phyloP scores from a whole-genome alignment of 1,140 invertebrate species.

The Yoshiicerus persimilis region DNA sequence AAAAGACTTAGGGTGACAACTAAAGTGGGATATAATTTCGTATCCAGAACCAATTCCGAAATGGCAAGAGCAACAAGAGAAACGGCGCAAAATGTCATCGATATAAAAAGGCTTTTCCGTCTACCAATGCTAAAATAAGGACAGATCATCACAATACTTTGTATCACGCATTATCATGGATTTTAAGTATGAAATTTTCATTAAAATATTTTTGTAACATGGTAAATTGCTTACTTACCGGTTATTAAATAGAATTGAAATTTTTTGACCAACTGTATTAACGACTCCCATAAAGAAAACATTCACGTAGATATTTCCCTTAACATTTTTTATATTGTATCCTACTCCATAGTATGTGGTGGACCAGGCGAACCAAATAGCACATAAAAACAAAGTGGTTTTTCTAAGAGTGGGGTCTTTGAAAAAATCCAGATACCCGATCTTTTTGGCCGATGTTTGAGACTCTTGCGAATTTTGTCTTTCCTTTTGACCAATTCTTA shows the following conservation, averaged over 20 bases:
- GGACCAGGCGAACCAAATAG: conserved; percentile 35
- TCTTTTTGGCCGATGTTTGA: neutral
- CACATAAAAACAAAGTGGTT: conserved; percentile 26
- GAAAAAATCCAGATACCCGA: conserved; percentile 43
- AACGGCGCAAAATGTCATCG: conserved; percentile 28
- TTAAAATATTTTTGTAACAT: too few relatives aligned
- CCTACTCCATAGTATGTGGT: conserved; percentile 42
- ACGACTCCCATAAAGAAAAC: conserved; percentile 32
- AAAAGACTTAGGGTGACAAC: conserved; percentile 13
- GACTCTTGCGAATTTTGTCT: neutral
- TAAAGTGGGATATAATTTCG: neutral
- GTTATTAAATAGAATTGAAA: conserved; percentile 27
- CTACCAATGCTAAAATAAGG: conserved; percentile 25
- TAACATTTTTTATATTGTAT: conserved; percentile 44
- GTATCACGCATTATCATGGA: too few relatives aligned
- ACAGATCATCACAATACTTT: too few relatives aligned
- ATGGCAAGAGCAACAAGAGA: conserved; percentile 41
- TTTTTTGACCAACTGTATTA: conserved; percentile 35
- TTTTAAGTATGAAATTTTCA: too few relatives aligned
- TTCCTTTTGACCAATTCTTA: conserved; percentile 27
- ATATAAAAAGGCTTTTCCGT: conserved; percentile 25
- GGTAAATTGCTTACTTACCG: too few relatives aligned
- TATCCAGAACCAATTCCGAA: conserved; percentile 5
- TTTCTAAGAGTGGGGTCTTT: neutral
- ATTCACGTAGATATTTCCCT: conserved; percentile 38